phyloP scores from a whole-genome alignment of 1,140 invertebrate genomes.

The Euglossa dilemma region DNA sequence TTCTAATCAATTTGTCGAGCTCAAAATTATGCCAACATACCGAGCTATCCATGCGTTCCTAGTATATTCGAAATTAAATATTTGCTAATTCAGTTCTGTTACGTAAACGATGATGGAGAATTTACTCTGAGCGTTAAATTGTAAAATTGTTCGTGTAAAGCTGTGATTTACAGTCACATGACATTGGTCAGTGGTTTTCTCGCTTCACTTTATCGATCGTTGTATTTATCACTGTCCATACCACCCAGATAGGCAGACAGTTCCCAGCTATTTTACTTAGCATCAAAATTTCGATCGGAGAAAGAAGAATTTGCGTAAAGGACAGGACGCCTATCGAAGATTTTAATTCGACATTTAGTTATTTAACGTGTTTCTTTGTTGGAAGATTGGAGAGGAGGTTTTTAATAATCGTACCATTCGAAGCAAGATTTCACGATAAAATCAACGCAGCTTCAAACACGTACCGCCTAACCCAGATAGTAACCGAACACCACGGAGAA shows the following conservation, averaged over 20 bases:
- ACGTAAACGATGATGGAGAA: neutral
- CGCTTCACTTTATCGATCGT: conserved; percentile 22
- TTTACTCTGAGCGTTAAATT: neutral
- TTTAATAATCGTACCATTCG: neutral
- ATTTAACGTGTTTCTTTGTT: neutral
- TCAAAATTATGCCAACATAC: neutral
- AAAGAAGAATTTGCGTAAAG: neutral
- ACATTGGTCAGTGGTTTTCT: conserved; percentile 25
- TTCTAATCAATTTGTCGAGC: neutral
- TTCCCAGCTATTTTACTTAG: neutral
- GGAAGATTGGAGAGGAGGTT: neutral
- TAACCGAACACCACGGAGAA: neutral
- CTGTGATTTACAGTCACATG: conserved; percentile 10
- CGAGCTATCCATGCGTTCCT: neutral
- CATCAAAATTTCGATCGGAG: neutral
- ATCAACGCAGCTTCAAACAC: neutral
- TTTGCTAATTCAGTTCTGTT: neutral
- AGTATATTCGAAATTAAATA: neutral
- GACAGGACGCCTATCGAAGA: too few species aligned
- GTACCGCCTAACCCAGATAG: neutral
- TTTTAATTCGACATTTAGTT: neutral
- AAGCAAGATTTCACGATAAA: neutral
- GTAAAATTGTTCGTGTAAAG: conserved; percentile 1
- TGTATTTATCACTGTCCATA: neutral
- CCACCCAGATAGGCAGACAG: neutral